Percentiles rank a stretch among this genome's conserved stretches.
phyloP scores from a whole-genome alignment of 1,140 invertebrate genomes.

The Apis florea region DNA sequence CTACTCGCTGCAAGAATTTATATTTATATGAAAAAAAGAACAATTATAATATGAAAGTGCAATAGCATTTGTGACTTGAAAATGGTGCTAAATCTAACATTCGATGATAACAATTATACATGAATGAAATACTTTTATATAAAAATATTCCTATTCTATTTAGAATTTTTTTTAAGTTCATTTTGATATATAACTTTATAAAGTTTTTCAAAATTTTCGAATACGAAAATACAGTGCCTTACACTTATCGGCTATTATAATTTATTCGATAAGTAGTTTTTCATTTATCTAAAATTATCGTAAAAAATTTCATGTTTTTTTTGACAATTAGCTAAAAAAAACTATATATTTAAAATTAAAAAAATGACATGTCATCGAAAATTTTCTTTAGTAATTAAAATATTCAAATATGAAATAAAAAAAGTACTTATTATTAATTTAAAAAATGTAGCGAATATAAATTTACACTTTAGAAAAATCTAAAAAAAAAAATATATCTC shows the following conservation, averaged over 20 bases:
- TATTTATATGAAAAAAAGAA: background rate
- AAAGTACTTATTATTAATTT: conserved; percentile 27
- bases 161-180: conserved; percentile 17
- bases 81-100: background rate
- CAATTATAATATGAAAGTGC: background rate
- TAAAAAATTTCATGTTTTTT: background rate
- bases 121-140: background rate
- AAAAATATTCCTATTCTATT: conserved; percentile 2
- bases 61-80: conserved; percentile 8
- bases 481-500: conserved; percentile 21
- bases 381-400: conserved; percentile 19
- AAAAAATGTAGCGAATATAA: conserved; percentile 1
- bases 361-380: conserved; percentile 11
- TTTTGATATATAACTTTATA: background rate
- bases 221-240: conserved; percentile 30
- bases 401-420: conserved; percentile 27
- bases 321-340: conserved; percentile 22
- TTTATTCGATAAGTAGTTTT: background rate
- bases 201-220: background rate
- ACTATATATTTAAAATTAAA: background rate
- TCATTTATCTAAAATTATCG: background rate
- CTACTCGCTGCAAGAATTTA: background rate
- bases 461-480: conserved; percentile 24
- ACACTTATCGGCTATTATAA: conserved; percentile 15
- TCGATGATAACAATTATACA: background rate